Conservation (phyloP, 2,113 vertebrate species). For the Stercorarius parasiticus region DNA sequence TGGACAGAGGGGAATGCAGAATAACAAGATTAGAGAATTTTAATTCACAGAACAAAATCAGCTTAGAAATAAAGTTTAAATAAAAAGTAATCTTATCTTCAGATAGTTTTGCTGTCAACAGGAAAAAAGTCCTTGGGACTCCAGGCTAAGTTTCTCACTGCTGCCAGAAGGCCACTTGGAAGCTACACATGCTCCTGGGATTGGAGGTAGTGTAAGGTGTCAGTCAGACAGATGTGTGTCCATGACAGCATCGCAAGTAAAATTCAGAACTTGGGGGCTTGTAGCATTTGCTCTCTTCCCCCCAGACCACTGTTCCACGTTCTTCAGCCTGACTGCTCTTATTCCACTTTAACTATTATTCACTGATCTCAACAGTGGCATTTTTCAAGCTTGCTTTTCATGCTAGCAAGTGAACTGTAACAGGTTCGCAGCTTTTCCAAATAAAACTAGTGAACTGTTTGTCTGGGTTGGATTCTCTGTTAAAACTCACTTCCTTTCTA, state of each 20-base stretch:
- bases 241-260: not conserved
- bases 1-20: not conserved
- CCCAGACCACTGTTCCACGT: not conserved
- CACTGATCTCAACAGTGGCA: not conserved
- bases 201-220: accelerated
- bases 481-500: constrained; percentile 43
- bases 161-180: not conserved
- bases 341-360: not conserved
- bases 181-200: not conserved
- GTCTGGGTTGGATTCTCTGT: constrained; percentile 15
- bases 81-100: not conserved
- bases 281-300: not conserved
- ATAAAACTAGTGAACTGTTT: constrained; percentile 15
- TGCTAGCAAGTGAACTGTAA: not conserved
- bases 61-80: not conserved
- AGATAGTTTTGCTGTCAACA: not conserved
- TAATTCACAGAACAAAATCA: not conserved
- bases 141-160: not conserved
- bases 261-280: not conserved
- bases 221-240: not conserved
- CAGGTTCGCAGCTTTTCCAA: constrained; percentile 41
- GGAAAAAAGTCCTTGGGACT: not conserved
- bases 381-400: constrained; percentile 12
- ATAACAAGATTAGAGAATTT: not conserved
- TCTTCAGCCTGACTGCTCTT: not conserved